Conservation (phyloP, 1,140 invertebrate species). For the Matsumurasca onukii region DNA sequence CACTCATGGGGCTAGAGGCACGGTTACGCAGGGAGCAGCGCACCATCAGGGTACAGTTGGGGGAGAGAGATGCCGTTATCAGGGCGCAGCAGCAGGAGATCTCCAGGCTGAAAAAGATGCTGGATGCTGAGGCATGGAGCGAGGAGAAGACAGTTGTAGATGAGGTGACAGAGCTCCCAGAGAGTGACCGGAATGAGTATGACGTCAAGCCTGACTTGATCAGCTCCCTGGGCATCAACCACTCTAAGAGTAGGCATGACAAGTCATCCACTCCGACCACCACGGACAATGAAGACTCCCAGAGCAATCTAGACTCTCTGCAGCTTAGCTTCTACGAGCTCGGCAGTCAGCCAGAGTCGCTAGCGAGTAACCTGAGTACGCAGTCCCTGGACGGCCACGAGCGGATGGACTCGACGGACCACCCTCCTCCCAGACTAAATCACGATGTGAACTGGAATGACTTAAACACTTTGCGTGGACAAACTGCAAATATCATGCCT, state of each 20-base stretch:
- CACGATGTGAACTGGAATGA: neutral
- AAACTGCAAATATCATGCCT: too few relatives aligned
- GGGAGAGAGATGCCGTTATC: conserved; percentile 70
- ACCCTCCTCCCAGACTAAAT: neutral
- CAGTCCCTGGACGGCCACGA: conserved; percentile 14
- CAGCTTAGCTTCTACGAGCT: conserved; percentile 21
- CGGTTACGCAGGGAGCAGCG: conserved; percentile 73
- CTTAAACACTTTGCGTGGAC: neutral
- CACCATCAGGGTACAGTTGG: conserved; percentile 63
- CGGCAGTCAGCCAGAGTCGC: conserved; percentile 14
- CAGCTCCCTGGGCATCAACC: conserved; percentile 39
- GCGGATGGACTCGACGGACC: neutral
- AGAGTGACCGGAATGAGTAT: conserved; percentile 42
- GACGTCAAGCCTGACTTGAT: conserved; percentile 44
- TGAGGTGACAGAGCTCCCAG: conserved; percentile 51
- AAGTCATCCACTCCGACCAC: conserved; percentile 1
- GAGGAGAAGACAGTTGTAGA: conserved; percentile 51
- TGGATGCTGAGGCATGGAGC: conserved; percentile 42
- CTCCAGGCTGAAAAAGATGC: conserved; percentile 54
- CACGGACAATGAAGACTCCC: conserved; percentile 5
- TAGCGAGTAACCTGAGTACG: conserved; percentile 10
- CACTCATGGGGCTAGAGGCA: conserved; percentile 67
- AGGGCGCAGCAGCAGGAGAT: conserved; percentile 68
- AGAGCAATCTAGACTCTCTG: conserved; percentile 20
- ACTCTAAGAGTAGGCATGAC: conserved; percentile 14